These are phyloP conservation scores for Lichenostomus cassidix DNA, from an alignment of 2,113 vertebrate species.

Conservation along the genomic window DNA sequence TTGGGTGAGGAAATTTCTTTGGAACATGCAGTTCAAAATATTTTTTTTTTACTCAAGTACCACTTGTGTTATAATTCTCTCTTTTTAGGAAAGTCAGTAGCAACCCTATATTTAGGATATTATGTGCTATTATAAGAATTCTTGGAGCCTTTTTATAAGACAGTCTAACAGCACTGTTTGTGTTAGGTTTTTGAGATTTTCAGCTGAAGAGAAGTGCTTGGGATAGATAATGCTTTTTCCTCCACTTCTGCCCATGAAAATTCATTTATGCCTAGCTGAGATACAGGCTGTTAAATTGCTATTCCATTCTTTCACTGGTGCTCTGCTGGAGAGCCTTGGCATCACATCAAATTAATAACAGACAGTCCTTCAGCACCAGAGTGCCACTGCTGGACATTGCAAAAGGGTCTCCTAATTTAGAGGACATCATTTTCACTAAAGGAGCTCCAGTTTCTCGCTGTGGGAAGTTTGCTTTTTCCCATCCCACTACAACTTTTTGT, in stretches of 20 bases:
- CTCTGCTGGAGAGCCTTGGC: not conserved
- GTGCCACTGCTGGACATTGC: not conserved
- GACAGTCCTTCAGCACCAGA: too few relatives aligned
- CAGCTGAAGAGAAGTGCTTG: not conserved
- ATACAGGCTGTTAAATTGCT: not conserved
- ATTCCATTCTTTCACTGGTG: not conserved
- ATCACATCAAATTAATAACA: not conserved
- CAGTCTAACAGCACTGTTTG: not conserved
- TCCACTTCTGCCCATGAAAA: not conserved
- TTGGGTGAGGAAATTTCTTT: not conserved
- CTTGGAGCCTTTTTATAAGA: not conserved
- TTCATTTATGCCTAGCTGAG: not conserved
- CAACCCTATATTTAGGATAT: not conserved
- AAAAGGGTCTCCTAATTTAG: not conserved
- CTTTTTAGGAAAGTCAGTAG: not conserved
- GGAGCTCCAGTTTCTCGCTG: not conserved
- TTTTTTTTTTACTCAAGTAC: not conserved
- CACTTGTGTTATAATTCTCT: not conserved
- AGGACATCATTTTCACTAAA: not conserved
- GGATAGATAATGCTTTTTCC: not conserved
- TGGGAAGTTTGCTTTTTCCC: not conserved
- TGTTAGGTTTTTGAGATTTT: not conserved
- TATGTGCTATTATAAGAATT: not conserved
- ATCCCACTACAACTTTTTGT: not conserved
- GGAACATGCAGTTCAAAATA: not conserved